Base-by-base conservation (phyloP, 1,140 invertebrate genomes). In the Drosophila yakuba region DNA sequence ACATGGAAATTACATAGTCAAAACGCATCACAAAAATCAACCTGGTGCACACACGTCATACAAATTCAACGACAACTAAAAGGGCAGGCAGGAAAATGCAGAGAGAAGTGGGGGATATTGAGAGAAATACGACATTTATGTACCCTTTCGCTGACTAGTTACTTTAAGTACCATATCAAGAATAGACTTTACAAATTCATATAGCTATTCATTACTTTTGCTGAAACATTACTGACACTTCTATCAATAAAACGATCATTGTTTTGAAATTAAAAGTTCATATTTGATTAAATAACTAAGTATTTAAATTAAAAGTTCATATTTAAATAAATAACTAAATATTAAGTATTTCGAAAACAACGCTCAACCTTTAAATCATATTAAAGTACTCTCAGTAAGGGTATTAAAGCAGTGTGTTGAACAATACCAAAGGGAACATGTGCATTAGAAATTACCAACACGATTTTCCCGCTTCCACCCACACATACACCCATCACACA, bases 1-100 rank as follows among this genome's bases (percentile, higher is more conserved):
- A 15, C 74, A 75, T 61, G 61, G 63, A 74, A 74, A 69, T 78
- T 69, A 83, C 77, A 76, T 58, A 64, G 73, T 55, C 59, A 75
- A 68, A 80, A 60, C 64, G 63, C 58, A 68, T 55, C 44, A 57
- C 32, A 35, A 52, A 81, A 61, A 41, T 45, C 45, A 81, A 86
- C 69, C 61, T 86, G 69, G 74, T 86, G 81, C 66, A 80, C 41
- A 78, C 51, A 39, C 36, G 52, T 44, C 48, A 72, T 57, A 72
- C 41, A 47, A 45, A 61, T 44, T 4, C 39, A 25, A 4, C 39
- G 23, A 38, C 15, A 61, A 11, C 51, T 41, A 39, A 69, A 51
- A 75, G 71, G 68, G 62, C 28, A 72, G 61, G 48, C 35, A 43
- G 36, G 48, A 75, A 74, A 59, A 50, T 28, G 25, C 17, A 20